Conservation (phyloP, 2,113 vertebrate species). For the Cyrtonyx montezumae region DNA sequence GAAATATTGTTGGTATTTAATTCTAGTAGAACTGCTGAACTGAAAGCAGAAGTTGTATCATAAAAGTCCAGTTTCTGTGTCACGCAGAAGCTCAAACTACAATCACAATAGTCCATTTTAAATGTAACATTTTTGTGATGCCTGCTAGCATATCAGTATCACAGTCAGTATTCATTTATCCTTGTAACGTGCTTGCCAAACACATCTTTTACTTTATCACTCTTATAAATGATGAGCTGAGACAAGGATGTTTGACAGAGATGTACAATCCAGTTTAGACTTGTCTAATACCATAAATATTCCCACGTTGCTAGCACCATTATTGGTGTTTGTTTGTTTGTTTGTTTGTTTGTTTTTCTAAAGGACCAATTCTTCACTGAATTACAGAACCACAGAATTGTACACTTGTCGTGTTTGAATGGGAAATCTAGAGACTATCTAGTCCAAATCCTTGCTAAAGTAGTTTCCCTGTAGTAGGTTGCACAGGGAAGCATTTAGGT, state of each 20-base stretch:
- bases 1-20: not conserved
- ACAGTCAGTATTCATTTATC: not conserved
- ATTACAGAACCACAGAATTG: too few species aligned
- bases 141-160: not conserved
- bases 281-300: not conserved
- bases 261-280: not conserved
- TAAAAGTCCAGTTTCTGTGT: not conserved
- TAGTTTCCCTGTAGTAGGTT: too few species aligned
- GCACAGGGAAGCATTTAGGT: too few species aligned
- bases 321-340: not conserved
- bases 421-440: too few species aligned
- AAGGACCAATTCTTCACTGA: not conserved
- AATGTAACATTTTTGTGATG: not conserved
- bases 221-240: not conserved
- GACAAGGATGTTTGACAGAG: not conserved
- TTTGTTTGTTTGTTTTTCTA: not conserved
- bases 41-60: not conserved
- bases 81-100: not conserved
- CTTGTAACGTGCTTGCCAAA: not conserved
- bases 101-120: not conserved
- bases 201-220: not conserved
- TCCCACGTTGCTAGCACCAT: not conserved
- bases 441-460: too few species aligned
- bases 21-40: not conserved
- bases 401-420: too few species aligned